Percentiles rank a stretch among this genome's conserved stretches.
Conservation (phyloP, 2,797 vertebrate genomes). For the Podarcis siculus region DNA sequence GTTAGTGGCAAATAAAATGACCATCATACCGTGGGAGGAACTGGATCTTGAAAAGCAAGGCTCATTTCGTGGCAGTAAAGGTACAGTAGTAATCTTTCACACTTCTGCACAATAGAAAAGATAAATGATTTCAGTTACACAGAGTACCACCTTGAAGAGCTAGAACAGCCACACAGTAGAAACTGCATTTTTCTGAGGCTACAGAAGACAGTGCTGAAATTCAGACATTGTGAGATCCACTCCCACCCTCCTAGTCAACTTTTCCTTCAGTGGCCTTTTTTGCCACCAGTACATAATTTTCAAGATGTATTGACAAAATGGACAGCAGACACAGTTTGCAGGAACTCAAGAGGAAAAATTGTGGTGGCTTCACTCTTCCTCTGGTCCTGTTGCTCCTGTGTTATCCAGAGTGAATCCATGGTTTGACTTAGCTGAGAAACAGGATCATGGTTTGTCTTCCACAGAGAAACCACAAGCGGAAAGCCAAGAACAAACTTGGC, state of each 20-base stretch:
- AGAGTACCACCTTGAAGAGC: neutral
- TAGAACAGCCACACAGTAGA: neutral
- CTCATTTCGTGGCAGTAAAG: conserved; percentile 87
- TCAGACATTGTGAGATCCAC: neutral
- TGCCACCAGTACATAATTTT: neutral
- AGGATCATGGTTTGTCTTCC: too few relatives aligned
- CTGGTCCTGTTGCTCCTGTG: too few relatives aligned
- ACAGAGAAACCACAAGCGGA: too few relatives aligned
- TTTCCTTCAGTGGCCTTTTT: neutral
- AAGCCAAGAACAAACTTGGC: too few relatives aligned
- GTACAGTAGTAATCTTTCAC: conserved; percentile 81
- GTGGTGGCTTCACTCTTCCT: too few relatives aligned
- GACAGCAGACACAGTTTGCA: neutral
- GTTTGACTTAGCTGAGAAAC: too few relatives aligned
- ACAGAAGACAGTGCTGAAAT: neutral
- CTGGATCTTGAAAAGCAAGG: conserved; percentile 84
- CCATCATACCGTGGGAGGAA: conserved; percentile 80
- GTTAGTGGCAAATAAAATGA: conserved; percentile 4
- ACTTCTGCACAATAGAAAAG: conserved; percentile 74
- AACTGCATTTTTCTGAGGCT: neutral
- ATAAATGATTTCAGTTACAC: conserved; percentile 23
- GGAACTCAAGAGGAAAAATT: too few relatives aligned
- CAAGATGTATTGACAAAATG: neutral
- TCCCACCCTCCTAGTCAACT: too few relatives aligned
- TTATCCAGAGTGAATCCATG: too few relatives aligned